Evolutionary conservation across 2,888 invertebrate species (phyloP).

Genomic region (Apodemia mormo): DNA sequence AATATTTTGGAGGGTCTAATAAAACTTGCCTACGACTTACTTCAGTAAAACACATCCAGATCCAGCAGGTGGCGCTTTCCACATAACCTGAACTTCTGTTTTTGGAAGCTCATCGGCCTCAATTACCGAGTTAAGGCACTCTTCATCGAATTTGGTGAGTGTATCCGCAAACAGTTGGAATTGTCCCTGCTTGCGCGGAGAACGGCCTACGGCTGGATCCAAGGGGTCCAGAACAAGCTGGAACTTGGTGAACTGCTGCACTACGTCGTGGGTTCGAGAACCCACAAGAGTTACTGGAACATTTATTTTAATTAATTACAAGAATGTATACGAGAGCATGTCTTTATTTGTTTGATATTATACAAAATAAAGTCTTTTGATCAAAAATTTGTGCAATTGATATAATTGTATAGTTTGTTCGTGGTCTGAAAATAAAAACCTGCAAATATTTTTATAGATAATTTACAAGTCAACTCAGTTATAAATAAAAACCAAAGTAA

Average conservation of each 20-base stretch:
- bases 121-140: conserved; percentile 91
- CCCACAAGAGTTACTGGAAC: conserved; percentile 85
- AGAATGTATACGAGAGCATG: background rate
- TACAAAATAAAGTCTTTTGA: too few relatives aligned
- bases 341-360: background rate
- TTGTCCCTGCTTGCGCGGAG: conserved; percentile 63
- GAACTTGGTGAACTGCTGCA: conserved; percentile 91
- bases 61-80: conserved; percentile 93
- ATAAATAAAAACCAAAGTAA: too few relatives aligned
- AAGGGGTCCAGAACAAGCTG: conserved; percentile 87
- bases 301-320: background rate
- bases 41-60: conserved; percentile 94
- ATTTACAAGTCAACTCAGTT: too few relatives aligned
- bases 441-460: too few relatives aligned
- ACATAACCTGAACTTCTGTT: conserved; percentile 92
- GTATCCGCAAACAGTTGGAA: conserved; percentile 81
- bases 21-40: conserved; percentile 61
- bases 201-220: conserved; percentile 62
- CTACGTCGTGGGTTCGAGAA: conserved; percentile 83
- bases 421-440: too few relatives aligned
- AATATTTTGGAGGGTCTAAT: background rate
- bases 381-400: too few relatives aligned
- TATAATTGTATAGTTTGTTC: too few relatives aligned
- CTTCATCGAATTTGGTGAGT: conserved; percentile 87
- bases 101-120: conserved; percentile 91